Evolutionary conservation across 2,797 vertebrate species (phyloP).

Genomic region (Mastacembelus armatus): DNA sequence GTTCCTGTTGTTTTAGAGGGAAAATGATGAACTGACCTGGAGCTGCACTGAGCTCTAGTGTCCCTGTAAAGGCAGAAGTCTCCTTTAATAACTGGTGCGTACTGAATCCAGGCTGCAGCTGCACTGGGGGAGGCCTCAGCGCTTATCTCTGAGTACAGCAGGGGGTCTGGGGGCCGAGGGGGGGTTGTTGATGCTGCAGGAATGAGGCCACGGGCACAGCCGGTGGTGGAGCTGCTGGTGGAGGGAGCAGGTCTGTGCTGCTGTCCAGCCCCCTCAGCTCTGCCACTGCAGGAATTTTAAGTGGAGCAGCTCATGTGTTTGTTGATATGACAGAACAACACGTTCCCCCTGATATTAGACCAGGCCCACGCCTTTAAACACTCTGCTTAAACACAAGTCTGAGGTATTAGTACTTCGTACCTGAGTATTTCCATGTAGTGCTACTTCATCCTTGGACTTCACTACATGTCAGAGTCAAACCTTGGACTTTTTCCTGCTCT

Average conservation of each 20-base stretch:
- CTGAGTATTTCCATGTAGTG: no score
- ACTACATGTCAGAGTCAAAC: no score
- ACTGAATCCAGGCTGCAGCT: conserved; percentile 17
- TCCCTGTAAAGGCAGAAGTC: conserved; percentile 25
- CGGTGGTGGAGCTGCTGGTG: not conserved
- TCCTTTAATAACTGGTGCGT: conserved; percentile 15
- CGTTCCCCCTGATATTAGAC: conserved; percentile 2
- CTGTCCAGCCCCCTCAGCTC: conserved; percentile 17
- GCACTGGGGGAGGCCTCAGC: conserved; percentile 27
- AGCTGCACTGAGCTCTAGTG: no score
- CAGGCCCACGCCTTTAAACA: no score
- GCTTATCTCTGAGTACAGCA: conserved; percentile 67
- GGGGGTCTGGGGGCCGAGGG: conserved; percentile 20
- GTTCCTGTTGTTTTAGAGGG: no score
- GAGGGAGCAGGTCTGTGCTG: not conserved
- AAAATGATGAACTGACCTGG: no score
- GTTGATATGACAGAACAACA: conserved; percentile 41
- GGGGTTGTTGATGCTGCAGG: conserved; percentile 9
- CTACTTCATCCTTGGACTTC: no score
- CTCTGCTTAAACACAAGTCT: no score
- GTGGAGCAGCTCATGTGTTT: conserved; percentile 20
- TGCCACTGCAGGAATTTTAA: conserved; percentile 52
- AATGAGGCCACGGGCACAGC: conserved; percentile 39
- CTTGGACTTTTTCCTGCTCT: no score
- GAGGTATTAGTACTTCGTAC: no score